phyloP scores from a whole-genome alignment of 2,888 invertebrate species.

The Margaritifera margaritifera region DNA sequence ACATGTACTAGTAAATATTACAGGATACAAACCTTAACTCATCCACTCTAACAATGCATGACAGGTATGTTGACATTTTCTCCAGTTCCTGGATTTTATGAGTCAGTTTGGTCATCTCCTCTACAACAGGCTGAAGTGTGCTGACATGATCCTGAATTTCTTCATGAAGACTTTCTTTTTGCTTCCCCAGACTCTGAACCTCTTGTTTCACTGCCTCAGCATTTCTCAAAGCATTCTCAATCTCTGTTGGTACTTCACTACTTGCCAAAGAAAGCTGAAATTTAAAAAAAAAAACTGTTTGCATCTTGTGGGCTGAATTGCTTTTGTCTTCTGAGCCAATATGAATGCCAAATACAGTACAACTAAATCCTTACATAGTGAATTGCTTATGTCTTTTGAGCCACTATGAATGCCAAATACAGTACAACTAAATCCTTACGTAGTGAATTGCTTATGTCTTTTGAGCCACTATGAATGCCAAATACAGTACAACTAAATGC shows the following conservation, averaged over 20 bases:
- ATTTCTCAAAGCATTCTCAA: constrained; percentile 58
- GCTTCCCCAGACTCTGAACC: constrained; percentile 43
- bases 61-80: constrained; percentile 59
- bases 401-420: too few species aligned
- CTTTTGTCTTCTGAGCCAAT: too few species aligned
- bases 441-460: too few species aligned
- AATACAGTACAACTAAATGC: too few species aligned
- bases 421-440: too few species aligned
- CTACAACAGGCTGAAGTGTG: constrained; percentile 44
- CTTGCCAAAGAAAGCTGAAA: constrained; percentile 62
- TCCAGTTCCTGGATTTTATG: constrained; percentile 61
- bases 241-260: constrained; percentile 63
- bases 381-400: too few species aligned
- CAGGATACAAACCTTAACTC: constrained; percentile 57
- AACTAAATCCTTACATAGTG: too few species aligned
- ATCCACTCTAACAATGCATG: constrained; percentile 60
- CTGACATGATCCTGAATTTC: constrained; percentile 54
- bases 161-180: constrained; percentile 54
- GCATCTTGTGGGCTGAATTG: too few species aligned
- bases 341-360: too few species aligned
- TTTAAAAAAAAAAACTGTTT: too few species aligned
- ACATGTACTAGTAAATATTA: too few species aligned
- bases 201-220: constrained; percentile 53
- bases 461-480: too few species aligned
- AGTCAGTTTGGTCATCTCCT: constrained; percentile 51